Conservation (phyloP, 1,140 invertebrate species). For the Aphis gossypii region DNA sequence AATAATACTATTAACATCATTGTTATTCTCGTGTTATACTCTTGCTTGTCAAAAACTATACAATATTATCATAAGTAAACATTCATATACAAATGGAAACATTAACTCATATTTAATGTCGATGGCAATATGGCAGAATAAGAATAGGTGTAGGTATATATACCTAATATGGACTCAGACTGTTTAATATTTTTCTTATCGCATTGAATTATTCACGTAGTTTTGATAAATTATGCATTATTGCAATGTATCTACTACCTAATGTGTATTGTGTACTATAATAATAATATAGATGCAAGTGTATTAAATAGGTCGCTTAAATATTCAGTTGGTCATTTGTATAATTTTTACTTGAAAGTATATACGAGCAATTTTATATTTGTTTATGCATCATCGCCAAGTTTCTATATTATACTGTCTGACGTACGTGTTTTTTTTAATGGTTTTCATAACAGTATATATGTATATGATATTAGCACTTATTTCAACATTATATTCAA, state of each 20-base stretch:
- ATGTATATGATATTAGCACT: neutral
- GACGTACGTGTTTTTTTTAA: neutral
- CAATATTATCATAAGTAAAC: constrained; percentile 21
- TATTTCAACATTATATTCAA: neutral
- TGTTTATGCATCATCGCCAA: neutral
- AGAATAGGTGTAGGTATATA: neutral
- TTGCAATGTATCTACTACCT: neutral
- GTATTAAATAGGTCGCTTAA: constrained; percentile 5
- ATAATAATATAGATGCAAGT: neutral
- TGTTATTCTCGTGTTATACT: constrained; percentile 18
- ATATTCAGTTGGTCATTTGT: constrained; percentile 4
- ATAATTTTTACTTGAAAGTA: neutral
- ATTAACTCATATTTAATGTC: neutral
- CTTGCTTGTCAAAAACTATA: neutral
- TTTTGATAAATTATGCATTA: neutral
- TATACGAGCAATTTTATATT: neutral
- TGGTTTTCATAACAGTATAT: neutral
- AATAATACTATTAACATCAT: neutral
- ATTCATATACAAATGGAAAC: constrained; percentile 7
- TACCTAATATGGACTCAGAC: constrained; percentile 10
- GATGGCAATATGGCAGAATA: neutral
- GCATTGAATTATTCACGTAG: neutral
- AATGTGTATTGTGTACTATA: constrained; percentile 12
- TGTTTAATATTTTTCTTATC: constrained; percentile 31
- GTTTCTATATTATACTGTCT: neutral